Percentiles rank a stretch among this genome's conserved stretches.
These are phyloP conservation scores for Ecdyonurus torrentis DNA, from an alignment of 2,888 invertebrate species.

Conservation along the genomic window DNA sequence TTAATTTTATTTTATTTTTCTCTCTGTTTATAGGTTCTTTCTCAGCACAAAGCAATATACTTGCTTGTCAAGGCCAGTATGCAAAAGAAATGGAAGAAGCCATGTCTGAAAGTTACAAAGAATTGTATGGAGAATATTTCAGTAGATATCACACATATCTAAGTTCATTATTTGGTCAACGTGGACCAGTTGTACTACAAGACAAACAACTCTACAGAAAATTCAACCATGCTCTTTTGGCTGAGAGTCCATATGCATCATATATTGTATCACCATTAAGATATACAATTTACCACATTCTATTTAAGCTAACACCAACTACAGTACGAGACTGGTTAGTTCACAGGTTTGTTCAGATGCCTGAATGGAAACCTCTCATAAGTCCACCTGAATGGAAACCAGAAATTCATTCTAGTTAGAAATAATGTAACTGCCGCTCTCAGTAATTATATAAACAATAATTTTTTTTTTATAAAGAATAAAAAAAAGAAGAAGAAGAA, in stretches of 20 bases:
- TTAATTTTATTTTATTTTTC: background rate
- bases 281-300: slow-evolving; percentile 44
- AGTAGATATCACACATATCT: slow-evolving; percentile 42
- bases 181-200: slow-evolving; percentile 33
- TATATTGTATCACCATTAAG: slow-evolving; percentile 48
- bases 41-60: slow-evolving; percentile 46
- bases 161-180: slow-evolving; percentile 25
- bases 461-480: no score
- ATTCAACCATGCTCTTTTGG: slow-evolving; percentile 44
- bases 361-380: slow-evolving; percentile 24
- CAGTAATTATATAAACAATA: no score
- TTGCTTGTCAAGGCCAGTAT: slow-evolving; percentile 40
- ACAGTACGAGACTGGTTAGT: slow-evolving; percentile 39
- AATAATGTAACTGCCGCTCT: no score
- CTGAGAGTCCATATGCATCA: slow-evolving; percentile 35
- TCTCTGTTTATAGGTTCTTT: slow-evolving; percentile 41
- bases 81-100: slow-evolving; percentile 44
- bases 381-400: background rate
- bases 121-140: slow-evolving; percentile 50
- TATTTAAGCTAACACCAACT: slow-evolving; percentile 44
- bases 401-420: slow-evolving; percentile 1
- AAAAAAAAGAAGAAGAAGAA: no score
- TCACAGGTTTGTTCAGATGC: slow-evolving; percentile 45
- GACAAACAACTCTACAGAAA: slow-evolving; percentile 36
- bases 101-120: slow-evolving; percentile 42